Evolutionary conservation across 2,888 invertebrate genomes (phyloP), one percentile per base, ranked within the genome.

Genomic region (Troides oblongomaculatus): DNA sequence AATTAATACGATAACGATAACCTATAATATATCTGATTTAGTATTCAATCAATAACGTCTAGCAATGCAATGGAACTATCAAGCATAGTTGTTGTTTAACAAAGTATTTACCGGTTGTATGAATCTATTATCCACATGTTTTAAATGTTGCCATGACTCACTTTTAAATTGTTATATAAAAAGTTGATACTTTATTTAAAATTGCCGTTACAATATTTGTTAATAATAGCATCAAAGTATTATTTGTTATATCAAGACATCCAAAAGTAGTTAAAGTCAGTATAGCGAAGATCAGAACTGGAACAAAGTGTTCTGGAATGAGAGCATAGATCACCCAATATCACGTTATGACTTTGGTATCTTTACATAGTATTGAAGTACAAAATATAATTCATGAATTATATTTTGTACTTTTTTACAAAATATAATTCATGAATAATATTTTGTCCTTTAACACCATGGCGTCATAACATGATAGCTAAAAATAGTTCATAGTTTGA

Each of bases 21-120:
- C 50, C 69, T 53, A 69, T 64, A 61, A 63, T 53, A 59, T 62
- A 57, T 61, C 25, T 46, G 59, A 39, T 61, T 69, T 69, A 64
- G 61, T 62, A 69, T 69, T 64, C 69, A 69, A 23, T 61, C 4
- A 30, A 57, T 43, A 69, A 56, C 43, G 18, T 61, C 18, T 62
- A 46, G 25, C 30, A 56, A 61, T 56, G 61, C 60, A 57, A 46
- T 64, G 56, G 30, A 60, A 69, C 30, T 14, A 66, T 58, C 10
- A 57, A 21, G 53, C 18, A 53, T 53, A 39, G 18, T 50, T 50
- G 50, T 18, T 18, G 10, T 50, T 50, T 17, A 21, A 21, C 57
- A 57, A 57, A 21, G 57, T 57, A 21, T 57, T 57, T 57, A 21
- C 57, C 1, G 5, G 21, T 21, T 57, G 39, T 14, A 21, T 21